Evolutionary conservation across 2,113 vertebrate species (phyloP).

Genomic region (Stictonetta naevosa): DNA sequence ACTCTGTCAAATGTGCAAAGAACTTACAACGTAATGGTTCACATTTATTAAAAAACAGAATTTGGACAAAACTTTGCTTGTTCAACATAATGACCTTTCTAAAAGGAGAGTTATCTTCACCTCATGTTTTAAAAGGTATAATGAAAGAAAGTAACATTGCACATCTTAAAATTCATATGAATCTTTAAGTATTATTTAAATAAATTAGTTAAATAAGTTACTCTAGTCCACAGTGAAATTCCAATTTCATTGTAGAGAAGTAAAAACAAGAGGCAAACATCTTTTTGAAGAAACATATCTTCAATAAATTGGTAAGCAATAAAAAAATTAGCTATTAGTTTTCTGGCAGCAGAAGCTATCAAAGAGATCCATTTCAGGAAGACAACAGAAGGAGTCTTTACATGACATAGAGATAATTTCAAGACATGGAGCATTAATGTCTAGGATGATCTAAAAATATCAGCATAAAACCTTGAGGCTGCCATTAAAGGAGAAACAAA

Average conservation of each 20-base stretch:
- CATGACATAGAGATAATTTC: neutral
- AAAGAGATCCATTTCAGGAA: neutral
- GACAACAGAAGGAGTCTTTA: neutral
- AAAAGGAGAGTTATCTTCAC: neutral
- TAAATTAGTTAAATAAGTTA: neutral
- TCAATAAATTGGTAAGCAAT: neutral
- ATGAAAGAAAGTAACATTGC: neutral
- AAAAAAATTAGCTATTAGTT: neutral
- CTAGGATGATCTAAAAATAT: neutral
- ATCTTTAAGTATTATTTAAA: neutral
- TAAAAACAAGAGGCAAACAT: neutral
- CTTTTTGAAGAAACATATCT: neutral
- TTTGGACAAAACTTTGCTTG: neutral
- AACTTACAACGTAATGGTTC: neutral
- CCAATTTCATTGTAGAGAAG: neutral
- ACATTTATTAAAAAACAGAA: neutral
- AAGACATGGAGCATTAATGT: neutral
- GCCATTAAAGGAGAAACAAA: neutral
- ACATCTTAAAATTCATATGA: neutral
- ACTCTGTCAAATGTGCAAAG: neutral
- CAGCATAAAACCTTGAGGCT: neutral
- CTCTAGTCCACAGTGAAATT: neutral
- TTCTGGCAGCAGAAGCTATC: neutral
- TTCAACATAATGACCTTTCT: neutral
- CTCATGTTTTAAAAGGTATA: neutral